Evolutionary conservation across 2,888 invertebrate species (phyloP).

Genomic region (Camptogramma bilineatum): DNA sequence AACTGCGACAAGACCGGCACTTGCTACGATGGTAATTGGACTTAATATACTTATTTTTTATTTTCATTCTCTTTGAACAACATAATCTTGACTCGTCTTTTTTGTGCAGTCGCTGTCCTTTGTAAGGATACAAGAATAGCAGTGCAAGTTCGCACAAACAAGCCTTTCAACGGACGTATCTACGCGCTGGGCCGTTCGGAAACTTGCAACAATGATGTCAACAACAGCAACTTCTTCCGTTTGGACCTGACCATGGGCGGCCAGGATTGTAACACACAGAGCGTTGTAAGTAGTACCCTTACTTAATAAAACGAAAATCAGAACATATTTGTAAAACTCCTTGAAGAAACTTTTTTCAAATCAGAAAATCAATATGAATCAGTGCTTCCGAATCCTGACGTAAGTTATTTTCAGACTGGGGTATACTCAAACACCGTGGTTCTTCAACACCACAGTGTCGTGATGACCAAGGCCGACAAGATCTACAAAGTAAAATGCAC

Average conservation of each 20-base stretch:
- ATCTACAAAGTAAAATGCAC: constrained; percentile 98
- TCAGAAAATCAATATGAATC: not conserved
- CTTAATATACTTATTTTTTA: constrained; percentile 22
- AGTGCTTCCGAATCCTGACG: not conserved
- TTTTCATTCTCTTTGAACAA: constrained; percentile 25
- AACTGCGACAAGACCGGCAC: constrained; percentile 98
- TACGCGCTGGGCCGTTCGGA: constrained; percentile 97
- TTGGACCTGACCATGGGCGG: constrained; percentile 97
- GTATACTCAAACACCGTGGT: constrained; percentile 98
- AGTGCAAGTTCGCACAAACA: constrained; percentile 96
- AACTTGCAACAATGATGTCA: constrained; percentile 97
- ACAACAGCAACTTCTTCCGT: constrained; percentile 96
- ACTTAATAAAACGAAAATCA: too few relatives aligned
- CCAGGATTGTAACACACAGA: constrained; percentile 98
- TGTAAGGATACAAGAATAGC: constrained; percentile 98
- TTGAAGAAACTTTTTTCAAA: not conserved
- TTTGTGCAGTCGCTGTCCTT: constrained; percentile 92
- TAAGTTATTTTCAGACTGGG: constrained; percentile 88
- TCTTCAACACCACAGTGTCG: constrained; percentile 97
- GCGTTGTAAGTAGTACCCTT: constrained; percentile 90
- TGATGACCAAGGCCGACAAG: constrained; percentile 98
- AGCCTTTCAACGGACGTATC: constrained; percentile 97
- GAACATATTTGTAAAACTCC: not conserved
- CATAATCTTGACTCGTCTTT: constrained; percentile 26
- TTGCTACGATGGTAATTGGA: constrained; percentile 94